phyloP scores from a whole-genome alignment of 2,888 invertebrate genomes.

The Chymomyza fuscimana region DNA sequence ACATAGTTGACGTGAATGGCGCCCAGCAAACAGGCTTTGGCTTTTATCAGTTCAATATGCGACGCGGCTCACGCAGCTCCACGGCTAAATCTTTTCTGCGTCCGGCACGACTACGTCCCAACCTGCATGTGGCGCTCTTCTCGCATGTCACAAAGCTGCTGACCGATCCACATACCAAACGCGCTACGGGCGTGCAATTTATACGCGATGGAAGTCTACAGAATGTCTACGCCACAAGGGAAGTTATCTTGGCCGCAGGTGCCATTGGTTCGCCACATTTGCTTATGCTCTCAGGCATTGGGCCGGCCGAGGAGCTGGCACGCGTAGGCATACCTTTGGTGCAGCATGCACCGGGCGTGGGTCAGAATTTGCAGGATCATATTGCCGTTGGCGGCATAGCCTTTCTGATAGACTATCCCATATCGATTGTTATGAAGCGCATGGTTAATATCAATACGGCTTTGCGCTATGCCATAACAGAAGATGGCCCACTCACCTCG shows the following conservation, averaged over 20 bases:
- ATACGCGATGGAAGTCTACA: slow-evolving; percentile 83
- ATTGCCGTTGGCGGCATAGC: slow-evolving; percentile 92
- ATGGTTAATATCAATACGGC: slow-evolving; percentile 92
- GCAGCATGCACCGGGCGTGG: slow-evolving; percentile 90
- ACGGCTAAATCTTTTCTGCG: slow-evolving; percentile 91
- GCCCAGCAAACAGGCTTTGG: slow-evolving; percentile 92
- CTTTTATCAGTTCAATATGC: slow-evolving; percentile 93
- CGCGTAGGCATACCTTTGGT: slow-evolving; percentile 87
- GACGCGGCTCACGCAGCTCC: slow-evolving; percentile 90
- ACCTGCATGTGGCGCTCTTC: slow-evolving; percentile 90
- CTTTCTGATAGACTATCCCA: slow-evolving; percentile 89
- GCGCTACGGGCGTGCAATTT: slow-evolving; percentile 90
- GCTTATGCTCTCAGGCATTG: slow-evolving; percentile 93
- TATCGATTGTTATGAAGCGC: slow-evolving; percentile 89
- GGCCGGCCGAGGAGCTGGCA: slow-evolving; percentile 86
- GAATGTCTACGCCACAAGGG: slow-evolving; percentile 77
- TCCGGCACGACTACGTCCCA: slow-evolving; percentile 87
- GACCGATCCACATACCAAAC: slow-evolving; percentile 85
- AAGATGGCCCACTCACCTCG: slow-evolving; percentile 92
- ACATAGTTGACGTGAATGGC: slow-evolving; percentile 91
- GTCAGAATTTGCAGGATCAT: slow-evolving; percentile 93
- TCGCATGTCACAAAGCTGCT: slow-evolving; percentile 89
- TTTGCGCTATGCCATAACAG: slow-evolving; percentile 90
- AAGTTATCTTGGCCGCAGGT: slow-evolving; percentile 84
- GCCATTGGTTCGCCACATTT: slow-evolving; percentile 95